A percentile compares a stretch with the other conserved stretches of the same genome.
phyloP scores from a whole-genome alignment of 2,113 vertebrate genomes.

The Philantomba maxwellii region DNA sequence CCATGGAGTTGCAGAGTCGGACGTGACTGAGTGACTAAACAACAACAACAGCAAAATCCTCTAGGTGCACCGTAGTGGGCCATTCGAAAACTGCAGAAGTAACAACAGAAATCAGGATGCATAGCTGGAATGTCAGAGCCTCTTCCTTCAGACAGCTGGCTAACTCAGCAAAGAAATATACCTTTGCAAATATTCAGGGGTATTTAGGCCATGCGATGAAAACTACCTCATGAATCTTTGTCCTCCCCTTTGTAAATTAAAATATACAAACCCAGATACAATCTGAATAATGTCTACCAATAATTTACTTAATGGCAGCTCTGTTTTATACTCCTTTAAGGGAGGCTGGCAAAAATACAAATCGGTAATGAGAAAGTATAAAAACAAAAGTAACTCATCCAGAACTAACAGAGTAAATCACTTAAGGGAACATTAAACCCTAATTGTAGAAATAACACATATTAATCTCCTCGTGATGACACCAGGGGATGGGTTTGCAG shows the following conservation, averaged over 20 bases:
- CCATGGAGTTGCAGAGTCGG: neutral
- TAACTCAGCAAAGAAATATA: neutral
- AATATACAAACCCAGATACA: neutral
- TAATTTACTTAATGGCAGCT: neutral
- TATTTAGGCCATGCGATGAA: neutral
- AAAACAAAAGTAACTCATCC: slow-evolving; percentile 39
- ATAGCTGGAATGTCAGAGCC: accelerated
- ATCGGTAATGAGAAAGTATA: slow-evolving; percentile 41
- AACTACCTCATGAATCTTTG: neutral
- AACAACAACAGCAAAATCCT: neutral
- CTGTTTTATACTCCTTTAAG: neutral
- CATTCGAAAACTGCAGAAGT: neutral
- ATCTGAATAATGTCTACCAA: slow-evolving; percentile 24
- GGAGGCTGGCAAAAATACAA: slow-evolving; percentile 20
- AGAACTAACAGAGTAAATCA: slow-evolving; percentile 53
- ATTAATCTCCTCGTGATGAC: neutral
- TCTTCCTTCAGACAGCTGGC: neutral
- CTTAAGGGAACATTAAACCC: slow-evolving; percentile 44
- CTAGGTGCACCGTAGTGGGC: accelerated
- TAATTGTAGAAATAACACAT: slow-evolving; percentile 62
- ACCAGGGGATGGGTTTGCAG: neutral
- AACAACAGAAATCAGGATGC: neutral
- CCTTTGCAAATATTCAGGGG: neutral
- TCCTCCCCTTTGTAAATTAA: slow-evolving; percentile 32
- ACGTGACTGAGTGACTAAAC: neutral